A percentile compares a stretch with the other conserved stretches of the same genome.
Conservation (phyloP, 2,113 vertebrate genomes). For the Macroglossus sobrinus region DNA sequence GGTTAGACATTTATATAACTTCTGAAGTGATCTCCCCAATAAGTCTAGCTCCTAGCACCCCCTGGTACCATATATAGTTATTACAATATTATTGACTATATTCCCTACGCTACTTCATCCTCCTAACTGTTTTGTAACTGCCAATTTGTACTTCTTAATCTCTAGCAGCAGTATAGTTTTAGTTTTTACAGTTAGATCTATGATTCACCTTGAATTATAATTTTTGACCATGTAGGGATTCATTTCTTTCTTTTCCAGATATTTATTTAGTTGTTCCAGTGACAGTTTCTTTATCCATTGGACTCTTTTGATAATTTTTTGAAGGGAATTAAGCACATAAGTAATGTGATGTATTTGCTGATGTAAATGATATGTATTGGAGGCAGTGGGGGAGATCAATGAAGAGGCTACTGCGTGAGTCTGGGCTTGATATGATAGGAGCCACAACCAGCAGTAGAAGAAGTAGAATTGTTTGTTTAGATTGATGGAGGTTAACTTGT, state of each 20-base stretch:
- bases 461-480: background rate
- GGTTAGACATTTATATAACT: too few relatives aligned
- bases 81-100: too few relatives aligned
- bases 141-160: too few relatives aligned
- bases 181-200: background rate
- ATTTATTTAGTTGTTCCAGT: background rate
- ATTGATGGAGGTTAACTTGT: background rate
- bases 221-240: background rate
- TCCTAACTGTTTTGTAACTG: too few relatives aligned
- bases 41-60: too few relatives aligned
- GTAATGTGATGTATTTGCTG: background rate
- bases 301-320: background rate
- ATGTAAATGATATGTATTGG: background rate
- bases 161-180: background rate
- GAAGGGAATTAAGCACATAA: background rate
- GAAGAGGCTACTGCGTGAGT: background rate
- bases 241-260: background rate
- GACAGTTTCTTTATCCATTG: background rate
- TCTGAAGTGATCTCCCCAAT: too few relatives aligned
- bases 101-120: too few relatives aligned
- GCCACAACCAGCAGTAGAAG: background rate
- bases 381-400: background rate
- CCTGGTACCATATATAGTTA: too few relatives aligned
- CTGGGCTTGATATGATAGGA: background rate
- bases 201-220: background rate